phyloP scores from a whole-genome alignment of 1,140 invertebrate species.

The Dendroctonus valens region DNA sequence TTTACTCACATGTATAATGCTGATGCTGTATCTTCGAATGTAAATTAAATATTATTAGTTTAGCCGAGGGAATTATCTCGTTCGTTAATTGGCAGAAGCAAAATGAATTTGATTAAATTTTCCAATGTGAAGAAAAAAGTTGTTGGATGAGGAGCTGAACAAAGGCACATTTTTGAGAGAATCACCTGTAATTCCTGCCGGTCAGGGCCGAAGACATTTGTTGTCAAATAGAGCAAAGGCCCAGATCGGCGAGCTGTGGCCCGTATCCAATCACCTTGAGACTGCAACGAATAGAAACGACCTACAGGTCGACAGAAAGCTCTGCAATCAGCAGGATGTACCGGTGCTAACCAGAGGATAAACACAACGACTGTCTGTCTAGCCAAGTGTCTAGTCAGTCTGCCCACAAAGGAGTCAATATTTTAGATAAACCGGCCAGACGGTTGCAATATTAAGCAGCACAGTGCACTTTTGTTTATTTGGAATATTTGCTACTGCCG shows the following conservation, averaged over 20 bases:
- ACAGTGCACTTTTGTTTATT: too few species aligned
- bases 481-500: not conserved
- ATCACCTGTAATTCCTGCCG: conserved; percentile 12
- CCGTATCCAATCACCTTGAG: conserved; percentile 3
- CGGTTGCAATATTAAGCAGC: too few species aligned
- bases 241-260: conserved; percentile 7
- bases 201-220: conserved; percentile 25
- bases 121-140: too few species aligned
- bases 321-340: conserved; percentile 10
- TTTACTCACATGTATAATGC: too few species aligned
- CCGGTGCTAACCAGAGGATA: conserved; percentile 1
- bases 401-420: not conserved
- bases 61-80: too few species aligned
- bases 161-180: conserved; percentile 6
- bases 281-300: conserved; percentile 4
- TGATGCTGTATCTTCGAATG: too few species aligned
- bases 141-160: not conserved
- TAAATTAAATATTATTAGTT: too few species aligned
- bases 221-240: conserved; percentile 23
- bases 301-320: conserved; percentile 1
- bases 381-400: conserved; percentile 15
- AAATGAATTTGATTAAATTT: too few species aligned
- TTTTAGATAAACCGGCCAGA: too few species aligned
- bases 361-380: conserved; percentile 16
- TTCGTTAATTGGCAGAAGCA: too few species aligned